Evolutionary conservation across 2,113 vertebrate species (phyloP), one percentile per base, ranked within the genome.

Genomic region (Fulica atra): DNA sequence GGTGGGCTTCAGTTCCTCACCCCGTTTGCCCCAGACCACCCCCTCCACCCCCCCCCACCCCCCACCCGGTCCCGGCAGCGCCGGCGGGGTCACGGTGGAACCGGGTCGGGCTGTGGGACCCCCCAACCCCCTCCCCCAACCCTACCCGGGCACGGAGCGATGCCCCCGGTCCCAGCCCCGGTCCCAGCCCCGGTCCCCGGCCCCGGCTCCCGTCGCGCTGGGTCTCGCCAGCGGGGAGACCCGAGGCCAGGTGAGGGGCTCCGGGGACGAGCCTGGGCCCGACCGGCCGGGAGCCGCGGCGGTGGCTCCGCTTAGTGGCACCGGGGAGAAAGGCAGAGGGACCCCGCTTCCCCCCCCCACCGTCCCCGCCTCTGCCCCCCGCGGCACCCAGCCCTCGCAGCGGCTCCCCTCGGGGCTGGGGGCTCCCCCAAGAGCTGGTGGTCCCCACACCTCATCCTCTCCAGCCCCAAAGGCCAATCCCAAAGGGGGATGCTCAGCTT

Each of bases 251-350:
- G 28, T 14, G 76, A 38, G 29, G 42, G 61, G 66, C 66, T 5
- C 54, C 4, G 65, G 70, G 85, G 1, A 40, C 23, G 17, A 40
- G 24, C 63, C 13, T 38, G 11, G 50, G 56, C 2, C 8, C 51
- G 56, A 17, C 44, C 60, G 26, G 46, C 16, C 19, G 59, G 72
- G 70, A 92, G 53, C 54, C 40, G 68, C 10, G 81, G 65, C 23
- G 40, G 81, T 85, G 88, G 81, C 96, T 84, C 96, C 90, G 69
- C 96, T 66, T 68, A 61, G 90, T 25, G 96, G 92, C 81, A 92
- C 73, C 46, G 56, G 24, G n/a, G 46, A 66, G 92, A 89, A 95
- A 48, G 65, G 78, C 92, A 94, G 64, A 59, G 60, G 44, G 57
- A 21, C 15, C 1, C 42, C 38, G 33, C 20, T 65, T 46, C 57